phyloP scores from a whole-genome alignment of 2,113 vertebrate genomes.

The Pomatorhinus ruficollis region DNA sequence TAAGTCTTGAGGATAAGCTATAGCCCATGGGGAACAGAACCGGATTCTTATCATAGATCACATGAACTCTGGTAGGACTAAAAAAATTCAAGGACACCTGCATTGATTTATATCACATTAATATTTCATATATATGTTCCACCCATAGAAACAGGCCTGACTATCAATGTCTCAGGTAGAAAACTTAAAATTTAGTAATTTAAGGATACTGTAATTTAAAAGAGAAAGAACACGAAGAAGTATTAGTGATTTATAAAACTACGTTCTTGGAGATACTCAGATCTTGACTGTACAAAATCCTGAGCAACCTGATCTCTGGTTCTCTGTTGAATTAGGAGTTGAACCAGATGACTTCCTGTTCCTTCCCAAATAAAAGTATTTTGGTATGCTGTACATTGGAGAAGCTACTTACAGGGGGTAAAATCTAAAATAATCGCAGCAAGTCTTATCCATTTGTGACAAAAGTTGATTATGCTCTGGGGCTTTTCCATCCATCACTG shows the following conservation, averaged over 20 bases:
- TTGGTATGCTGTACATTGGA: not conserved
- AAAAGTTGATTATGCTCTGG: not conserved
- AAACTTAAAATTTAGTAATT: not conserved
- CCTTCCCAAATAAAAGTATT: not conserved
- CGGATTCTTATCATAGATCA: not conserved
- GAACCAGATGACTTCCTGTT: not conserved
- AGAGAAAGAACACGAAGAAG: not conserved
- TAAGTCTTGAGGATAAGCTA: not conserved
- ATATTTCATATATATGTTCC: not conserved
- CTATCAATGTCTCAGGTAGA: not conserved
- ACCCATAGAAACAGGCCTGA: not conserved
- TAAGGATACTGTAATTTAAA: not conserved
- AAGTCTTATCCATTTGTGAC: not conserved
- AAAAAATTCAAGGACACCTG: not conserved
- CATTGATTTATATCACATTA: not conserved
- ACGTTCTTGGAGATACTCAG: not conserved
- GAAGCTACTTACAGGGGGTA: not conserved
- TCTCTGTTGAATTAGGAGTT: not conserved
- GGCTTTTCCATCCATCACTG: not conserved
- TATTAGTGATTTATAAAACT: not conserved
- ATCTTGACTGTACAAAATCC: not conserved
- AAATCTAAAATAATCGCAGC: not conserved
- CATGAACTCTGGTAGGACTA: not conserved
- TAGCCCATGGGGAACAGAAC: not conserved
- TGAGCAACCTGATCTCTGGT: not conserved